These are phyloP conservation scores for Eulemur rubriventer DNA, from an alignment of 2,797 vertebrate genomes.

Conservation along the genomic window DNA sequence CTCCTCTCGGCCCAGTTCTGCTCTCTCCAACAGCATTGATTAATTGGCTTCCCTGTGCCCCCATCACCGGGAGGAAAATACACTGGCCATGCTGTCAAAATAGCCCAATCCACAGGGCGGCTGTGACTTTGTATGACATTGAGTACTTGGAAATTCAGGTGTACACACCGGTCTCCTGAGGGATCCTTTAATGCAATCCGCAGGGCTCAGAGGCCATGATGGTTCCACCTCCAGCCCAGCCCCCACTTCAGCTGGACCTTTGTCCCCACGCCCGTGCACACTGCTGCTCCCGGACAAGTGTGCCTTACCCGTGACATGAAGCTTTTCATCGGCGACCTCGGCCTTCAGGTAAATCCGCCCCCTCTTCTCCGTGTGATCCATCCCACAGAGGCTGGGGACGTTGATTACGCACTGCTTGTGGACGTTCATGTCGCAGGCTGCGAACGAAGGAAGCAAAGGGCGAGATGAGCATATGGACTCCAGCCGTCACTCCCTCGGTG, in stretches of 20 bases:
- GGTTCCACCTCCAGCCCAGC: neutral
- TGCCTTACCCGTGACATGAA: constrained; percentile 94
- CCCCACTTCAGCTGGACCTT: neutral
- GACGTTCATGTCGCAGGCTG: constrained; percentile 99
- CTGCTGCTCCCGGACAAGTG: fast-evolving
- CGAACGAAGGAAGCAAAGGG: constrained; percentile 32
- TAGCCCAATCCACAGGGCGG: fast-evolving
- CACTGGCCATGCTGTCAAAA: neutral
- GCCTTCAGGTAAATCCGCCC: constrained; percentile 97
- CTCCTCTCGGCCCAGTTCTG: neutral
- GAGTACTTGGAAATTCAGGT: fast-evolving
- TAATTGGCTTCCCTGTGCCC: neutral
- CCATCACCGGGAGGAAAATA: neutral
- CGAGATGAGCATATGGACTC: neutral
- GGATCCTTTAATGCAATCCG: fast-evolving
- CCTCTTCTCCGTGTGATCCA: constrained; percentile 96
- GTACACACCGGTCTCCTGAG: neutral
- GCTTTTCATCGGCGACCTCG: constrained; percentile 92
- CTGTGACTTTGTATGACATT: fast-evolving
- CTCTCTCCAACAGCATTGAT: neutral
- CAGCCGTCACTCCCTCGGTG: neutral
- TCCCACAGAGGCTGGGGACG: constrained; percentile 97
- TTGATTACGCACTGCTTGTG: constrained; percentile 99
- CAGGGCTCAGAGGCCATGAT: neutral
- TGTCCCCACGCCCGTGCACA: fast-evolving